Base-by-base conservation (phyloP, 1,140 invertebrate genomes). In the Armadillidium nasatum region DNA sequence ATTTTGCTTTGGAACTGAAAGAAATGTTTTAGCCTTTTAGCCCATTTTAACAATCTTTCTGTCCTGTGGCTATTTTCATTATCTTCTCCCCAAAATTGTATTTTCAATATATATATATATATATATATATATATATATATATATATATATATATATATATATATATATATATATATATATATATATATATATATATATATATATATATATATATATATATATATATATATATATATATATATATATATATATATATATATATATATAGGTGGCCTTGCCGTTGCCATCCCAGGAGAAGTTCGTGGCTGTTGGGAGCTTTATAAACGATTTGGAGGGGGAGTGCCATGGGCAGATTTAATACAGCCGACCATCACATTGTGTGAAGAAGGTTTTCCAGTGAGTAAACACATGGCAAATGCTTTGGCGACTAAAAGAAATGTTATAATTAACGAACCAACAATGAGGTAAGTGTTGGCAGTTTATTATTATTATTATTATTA, bases 201-300 rank as follows among this genome's bases (percentile, higher is more conserved):
- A 71, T 43, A 71, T 46, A 22, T 33, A 46, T 43, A 60, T 60
- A 21, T 33, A 60, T 74, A 74, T 74, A 74, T 33, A 74, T 74
- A 74, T 66, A 54, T 33, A 74, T 74, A 33, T 74, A 66, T 76
- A 76, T 71, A 76, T 75, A 75, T 72, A 46, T 72, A 45, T 73
- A 73, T 23, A 21, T 15, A 73, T 60, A 50, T 70, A 21, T 70
- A 13, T 70, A 33, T 70, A 33, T 70, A 70, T 70, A 33, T 33
- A 33, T 6, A 33, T 33, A n/a, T 80, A 88, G 95, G 94, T 77
- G 88, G 89, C 0, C 83, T 94, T n/a, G 86, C 95, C 3, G 89
- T 96, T 23, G 94, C 88, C 0, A 92, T 97, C 10, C 96, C 96
- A 7, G 96, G 96, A 0, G 95, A 98, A 85, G 82, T 97, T 0